Conservation (phyloP, 1,140 invertebrate species). For the Tenebrio molitor region DNA sequence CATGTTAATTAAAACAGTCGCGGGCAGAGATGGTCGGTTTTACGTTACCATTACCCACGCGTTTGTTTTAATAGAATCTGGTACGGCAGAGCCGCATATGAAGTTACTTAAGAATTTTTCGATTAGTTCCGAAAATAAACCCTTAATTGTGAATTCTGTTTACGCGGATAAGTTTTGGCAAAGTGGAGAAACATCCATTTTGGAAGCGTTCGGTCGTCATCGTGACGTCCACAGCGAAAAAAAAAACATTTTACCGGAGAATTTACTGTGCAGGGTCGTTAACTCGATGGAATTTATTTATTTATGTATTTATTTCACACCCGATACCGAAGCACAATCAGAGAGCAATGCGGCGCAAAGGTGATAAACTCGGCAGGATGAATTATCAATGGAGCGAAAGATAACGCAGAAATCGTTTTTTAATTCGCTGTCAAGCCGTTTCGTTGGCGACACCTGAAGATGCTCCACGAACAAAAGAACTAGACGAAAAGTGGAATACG, state of each 20-base stretch:
- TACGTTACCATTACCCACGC: too few relatives aligned
- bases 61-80: too few relatives aligned
- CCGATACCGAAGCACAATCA: not conserved
- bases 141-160: constrained; percentile 17
- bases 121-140: constrained; percentile 10
- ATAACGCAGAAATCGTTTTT: not conserved
- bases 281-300: not conserved
- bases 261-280: too few relatives aligned
- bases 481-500: not conserved
- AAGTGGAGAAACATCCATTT: not conserved
- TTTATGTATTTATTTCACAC: constrained; percentile 13
- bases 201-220: not conserved
- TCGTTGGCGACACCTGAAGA: constrained; percentile 3
- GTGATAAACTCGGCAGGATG: constrained; percentile 8
- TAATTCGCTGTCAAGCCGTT: too few relatives aligned
- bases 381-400: not conserved
- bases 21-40: too few relatives aligned
- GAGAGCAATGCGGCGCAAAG: not conserved
- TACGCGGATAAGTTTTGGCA: constrained; percentile 11
- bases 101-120: not conserved
- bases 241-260: too few relatives aligned
- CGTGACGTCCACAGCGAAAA: constrained; percentile 6
- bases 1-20: too few relatives aligned
- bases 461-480: constrained; percentile 11
- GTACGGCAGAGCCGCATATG: not conserved